These are phyloP conservation scores for Scaptomyza tumidula DNA, from an alignment of 2,888 invertebrate species.

Conservation along the genomic window DNA sequence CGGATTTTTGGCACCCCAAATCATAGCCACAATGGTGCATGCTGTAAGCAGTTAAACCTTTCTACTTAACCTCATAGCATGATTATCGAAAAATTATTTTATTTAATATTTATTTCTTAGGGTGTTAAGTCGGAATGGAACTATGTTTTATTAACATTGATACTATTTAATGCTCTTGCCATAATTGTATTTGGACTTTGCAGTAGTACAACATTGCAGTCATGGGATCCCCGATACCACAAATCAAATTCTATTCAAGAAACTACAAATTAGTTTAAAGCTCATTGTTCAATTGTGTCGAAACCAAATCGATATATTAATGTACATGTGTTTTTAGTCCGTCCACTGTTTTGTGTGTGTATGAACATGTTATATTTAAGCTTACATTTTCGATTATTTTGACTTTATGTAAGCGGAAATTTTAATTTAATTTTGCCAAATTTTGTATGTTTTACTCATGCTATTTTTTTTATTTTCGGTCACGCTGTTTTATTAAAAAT, in stretches of 20 bases:
- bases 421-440: neutral
- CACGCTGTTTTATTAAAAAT: neutral
- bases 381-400: neutral
- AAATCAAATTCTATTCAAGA: constrained; percentile 7
- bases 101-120: constrained; percentile 56
- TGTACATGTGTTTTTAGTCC: constrained; percentile 16
- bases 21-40: constrained; percentile 82
- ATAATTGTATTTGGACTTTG: constrained; percentile 82
- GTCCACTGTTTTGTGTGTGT: neutral
- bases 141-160: constrained; percentile 82
- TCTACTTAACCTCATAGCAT: too few species aligned
- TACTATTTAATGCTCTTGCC: constrained; percentile 80
- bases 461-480: neutral
- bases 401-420: neutral
- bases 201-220: constrained; percentile 83
- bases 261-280: constrained; percentile 3
- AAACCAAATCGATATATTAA: neutral
- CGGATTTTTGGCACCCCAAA: constrained; percentile 83
- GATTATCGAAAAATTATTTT: neutral
- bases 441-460: neutral
- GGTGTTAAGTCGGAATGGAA: constrained; percentile 84
- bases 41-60: constrained; percentile 65
- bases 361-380: neutral
- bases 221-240: constrained; percentile 81
- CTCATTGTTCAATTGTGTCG: neutral